These are phyloP conservation scores for Pyrocephalus nanus DNA, from an alignment of 2,797 vertebrate species.

Conservation along the genomic window DNA sequence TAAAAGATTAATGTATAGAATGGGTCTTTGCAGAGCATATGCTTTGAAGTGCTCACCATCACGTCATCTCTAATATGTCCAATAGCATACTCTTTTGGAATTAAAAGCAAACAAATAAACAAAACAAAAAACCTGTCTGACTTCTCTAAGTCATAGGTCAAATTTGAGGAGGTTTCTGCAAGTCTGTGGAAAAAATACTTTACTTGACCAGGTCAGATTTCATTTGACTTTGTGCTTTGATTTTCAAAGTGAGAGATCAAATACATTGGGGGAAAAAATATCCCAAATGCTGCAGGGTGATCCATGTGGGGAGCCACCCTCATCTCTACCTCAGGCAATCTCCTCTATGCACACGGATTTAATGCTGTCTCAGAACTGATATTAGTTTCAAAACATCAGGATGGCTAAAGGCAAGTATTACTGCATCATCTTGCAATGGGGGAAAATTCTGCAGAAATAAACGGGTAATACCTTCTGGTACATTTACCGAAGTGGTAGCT, in stretches of 20 bases:
- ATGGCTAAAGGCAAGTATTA: not conserved
- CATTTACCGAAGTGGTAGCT: not conserved
- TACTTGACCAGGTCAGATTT: constrained; percentile 55
- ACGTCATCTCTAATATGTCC: not conserved
- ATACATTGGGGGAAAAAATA: not conserved
- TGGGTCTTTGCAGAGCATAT: constrained; percentile 2
- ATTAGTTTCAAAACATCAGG: not conserved
- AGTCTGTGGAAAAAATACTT: constrained; percentile 17
- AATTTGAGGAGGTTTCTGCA: constrained; percentile 32
- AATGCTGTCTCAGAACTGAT: not conserved
- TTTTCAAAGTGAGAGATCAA: constrained; percentile 30
- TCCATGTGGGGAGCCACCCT: not conserved
- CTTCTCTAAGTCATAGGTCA: constrained; percentile 32
- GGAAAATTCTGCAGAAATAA: not conserved
- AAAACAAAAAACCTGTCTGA: not conserved
- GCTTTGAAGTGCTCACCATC: not conserved
- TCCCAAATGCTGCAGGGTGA: not conserved
- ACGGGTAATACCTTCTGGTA: not conserved
- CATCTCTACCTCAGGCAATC: not conserved
- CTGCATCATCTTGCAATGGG: not conserved
- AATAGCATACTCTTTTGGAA: not conserved
- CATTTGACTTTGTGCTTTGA: constrained; percentile 30
- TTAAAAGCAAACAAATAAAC: not conserved
- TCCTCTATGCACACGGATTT: fast-evolving
- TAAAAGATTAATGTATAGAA: constrained; percentile 27